Percentiles rank a stretch among this genome's conserved stretches.
Evolutionary conservation across 2,888 invertebrate species (phyloP).

Genomic region (Pseudococcus longispinus): DNA sequence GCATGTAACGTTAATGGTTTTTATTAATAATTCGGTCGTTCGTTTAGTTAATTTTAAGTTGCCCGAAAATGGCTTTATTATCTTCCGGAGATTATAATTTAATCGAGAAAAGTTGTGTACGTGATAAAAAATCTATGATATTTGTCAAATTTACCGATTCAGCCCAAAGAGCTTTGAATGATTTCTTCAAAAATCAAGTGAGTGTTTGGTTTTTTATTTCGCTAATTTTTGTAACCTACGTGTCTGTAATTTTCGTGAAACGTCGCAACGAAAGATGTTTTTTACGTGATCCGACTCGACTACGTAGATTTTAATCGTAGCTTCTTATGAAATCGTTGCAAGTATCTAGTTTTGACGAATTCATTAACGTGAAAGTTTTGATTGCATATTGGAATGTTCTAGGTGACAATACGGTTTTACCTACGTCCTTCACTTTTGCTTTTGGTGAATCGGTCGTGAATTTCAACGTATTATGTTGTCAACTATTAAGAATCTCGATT

Average conservation of each 20-base stretch:
- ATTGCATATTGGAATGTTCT: neutral
- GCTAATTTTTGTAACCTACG: neutral
- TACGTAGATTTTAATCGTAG: neutral
- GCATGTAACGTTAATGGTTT: conserved; percentile 33
- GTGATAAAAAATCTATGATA: conserved; percentile 48
- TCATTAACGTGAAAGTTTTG: conserved; percentile 4
- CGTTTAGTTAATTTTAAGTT: conserved; percentile 9
- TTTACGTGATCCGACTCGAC: neutral
- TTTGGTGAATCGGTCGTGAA: neutral
- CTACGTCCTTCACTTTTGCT: neutral
- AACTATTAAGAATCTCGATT: neutral
- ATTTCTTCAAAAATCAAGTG: conserved; percentile 36
- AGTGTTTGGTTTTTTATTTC: neutral
- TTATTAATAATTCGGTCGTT: neutral
- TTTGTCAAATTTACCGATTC: conserved; percentile 49
- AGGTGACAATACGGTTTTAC: neutral
- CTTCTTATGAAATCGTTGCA: neutral
- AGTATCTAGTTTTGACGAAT: neutral
- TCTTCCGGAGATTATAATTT: conserved; percentile 29
- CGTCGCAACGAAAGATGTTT: neutral
- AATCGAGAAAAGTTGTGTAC: neutral
- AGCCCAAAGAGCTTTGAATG: conserved; percentile 10
- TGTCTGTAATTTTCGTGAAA: neutral
- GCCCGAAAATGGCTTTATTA: conserved; percentile 21
- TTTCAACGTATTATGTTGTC: neutral